Conservation (phyloP, 2,113 vertebrate genomes). For the Lutjanus erythropterus region DNA sequence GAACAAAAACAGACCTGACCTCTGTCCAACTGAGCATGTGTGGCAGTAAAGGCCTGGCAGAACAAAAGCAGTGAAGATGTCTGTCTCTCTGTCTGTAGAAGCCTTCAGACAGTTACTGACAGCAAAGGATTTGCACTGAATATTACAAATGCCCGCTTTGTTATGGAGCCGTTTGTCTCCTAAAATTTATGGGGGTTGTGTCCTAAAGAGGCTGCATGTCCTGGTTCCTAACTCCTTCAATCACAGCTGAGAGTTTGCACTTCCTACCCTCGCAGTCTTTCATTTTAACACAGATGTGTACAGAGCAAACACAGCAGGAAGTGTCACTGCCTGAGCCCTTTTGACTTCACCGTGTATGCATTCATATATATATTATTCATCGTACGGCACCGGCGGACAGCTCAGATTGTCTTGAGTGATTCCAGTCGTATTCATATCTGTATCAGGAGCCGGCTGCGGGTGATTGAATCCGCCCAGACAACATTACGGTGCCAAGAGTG, state of each 20-base stretch:
- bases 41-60: background rate
- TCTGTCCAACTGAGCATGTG: constrained; percentile 14
- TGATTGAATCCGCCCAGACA: background rate
- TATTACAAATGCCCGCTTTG: background rate
- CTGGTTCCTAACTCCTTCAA: background rate
- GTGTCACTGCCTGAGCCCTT: background rate
- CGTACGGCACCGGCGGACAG: background rate
- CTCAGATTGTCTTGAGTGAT: background rate
- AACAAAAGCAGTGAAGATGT: background rate
- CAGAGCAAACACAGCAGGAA: background rate
- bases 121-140: background rate
- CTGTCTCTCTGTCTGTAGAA: background rate
- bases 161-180: background rate
- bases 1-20: too few species aligned
- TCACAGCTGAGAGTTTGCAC: background rate
- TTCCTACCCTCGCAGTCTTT: background rate
- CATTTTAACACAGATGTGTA: background rate
- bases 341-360: background rate
- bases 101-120: background rate
- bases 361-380: background rate
- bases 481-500: background rate
- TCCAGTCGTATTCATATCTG: background rate
- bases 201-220: background rate
- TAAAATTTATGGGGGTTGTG: background rate
- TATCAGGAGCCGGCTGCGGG: background rate